These are phyloP conservation scores for Napeogenes inachia DNA, from an alignment of 2,888 invertebrate genomes.

Conservation along the genomic window DNA sequence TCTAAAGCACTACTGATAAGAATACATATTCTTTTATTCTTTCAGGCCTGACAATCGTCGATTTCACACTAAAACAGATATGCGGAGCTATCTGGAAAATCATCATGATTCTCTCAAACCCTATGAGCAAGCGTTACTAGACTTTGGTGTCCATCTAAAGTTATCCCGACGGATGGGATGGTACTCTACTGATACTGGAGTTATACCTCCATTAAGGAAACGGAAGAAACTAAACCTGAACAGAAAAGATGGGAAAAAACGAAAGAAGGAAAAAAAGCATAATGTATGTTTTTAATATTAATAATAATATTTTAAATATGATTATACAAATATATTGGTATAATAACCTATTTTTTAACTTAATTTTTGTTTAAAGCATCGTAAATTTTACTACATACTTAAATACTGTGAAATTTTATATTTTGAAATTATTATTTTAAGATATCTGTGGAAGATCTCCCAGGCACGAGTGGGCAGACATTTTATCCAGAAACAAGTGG, in stretches of 20 bases:
- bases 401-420: no score
- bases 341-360: no score
- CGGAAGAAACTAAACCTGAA: conserved; percentile 45
- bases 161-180: conserved; percentile 66
- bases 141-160: conserved; percentile 69
- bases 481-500: conserved; percentile 4
- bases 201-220: conserved; percentile 47
- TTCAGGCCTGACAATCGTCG: conserved; percentile 61
- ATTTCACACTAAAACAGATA: conserved; percentile 67
- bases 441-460: conserved; percentile 11
- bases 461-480: conserved; percentile 23
- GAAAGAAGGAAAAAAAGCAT: conserved; percentile 33
- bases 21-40: conserved; percentile 12
- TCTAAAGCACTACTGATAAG: no score
- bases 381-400: no score
- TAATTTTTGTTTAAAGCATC: no score
- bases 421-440: background rate
- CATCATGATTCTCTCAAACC: conserved; percentile 38
- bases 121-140: conserved; percentile 53
- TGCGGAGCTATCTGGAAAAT: conserved; percentile 56
- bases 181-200: conserved; percentile 45
- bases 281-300: background rate
- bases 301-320: background rate
- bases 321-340: no score
- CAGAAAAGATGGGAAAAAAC: conserved; percentile 36